phyloP scores from a whole-genome alignment of 2,888 invertebrate genomes.

The Tetropium fuscum region DNA sequence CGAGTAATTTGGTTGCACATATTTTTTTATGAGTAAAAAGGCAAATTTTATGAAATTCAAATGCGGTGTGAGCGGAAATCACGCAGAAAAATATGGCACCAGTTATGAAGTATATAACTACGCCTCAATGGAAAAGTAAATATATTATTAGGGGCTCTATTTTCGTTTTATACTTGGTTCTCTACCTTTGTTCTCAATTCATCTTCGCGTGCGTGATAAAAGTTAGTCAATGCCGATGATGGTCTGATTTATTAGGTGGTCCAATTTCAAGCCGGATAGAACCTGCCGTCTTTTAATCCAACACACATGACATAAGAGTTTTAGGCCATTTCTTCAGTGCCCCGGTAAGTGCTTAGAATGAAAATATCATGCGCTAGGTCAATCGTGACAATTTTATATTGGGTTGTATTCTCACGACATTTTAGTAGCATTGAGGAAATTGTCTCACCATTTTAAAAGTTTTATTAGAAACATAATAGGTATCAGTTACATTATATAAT shows the following conservation, averaged over 20 bases:
- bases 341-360: not conserved
- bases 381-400: too few relatives aligned
- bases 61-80: constrained; percentile 8
- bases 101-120: constrained; percentile 15
- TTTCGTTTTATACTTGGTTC: constrained; percentile 8
- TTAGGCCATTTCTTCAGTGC: not conserved
- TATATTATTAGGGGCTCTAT: constrained; percentile 15
- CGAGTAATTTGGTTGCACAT: too few relatives aligned
- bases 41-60: constrained; percentile 10
- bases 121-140: constrained; percentile 14
- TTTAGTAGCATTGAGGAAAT: too few relatives aligned
- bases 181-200: constrained; percentile 12
- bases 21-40: constrained; percentile 6
- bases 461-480: too few relatives aligned
- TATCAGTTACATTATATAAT: too few relatives aligned
- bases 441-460: too few relatives aligned
- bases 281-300: constrained; percentile 27
- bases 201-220: constrained; percentile 35
- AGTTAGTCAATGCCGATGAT: constrained; percentile 35
- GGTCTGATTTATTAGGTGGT: constrained; percentile 35
- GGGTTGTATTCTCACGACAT: too few relatives aligned
- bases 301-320: constrained; percentile 4
- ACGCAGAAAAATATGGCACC: constrained; percentile 4
- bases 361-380: constrained; percentile 1
- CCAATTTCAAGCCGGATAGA: constrained; percentile 35